Conservation (phyloP, 2,113 vertebrate species). For the Anguilla japonica region DNA sequence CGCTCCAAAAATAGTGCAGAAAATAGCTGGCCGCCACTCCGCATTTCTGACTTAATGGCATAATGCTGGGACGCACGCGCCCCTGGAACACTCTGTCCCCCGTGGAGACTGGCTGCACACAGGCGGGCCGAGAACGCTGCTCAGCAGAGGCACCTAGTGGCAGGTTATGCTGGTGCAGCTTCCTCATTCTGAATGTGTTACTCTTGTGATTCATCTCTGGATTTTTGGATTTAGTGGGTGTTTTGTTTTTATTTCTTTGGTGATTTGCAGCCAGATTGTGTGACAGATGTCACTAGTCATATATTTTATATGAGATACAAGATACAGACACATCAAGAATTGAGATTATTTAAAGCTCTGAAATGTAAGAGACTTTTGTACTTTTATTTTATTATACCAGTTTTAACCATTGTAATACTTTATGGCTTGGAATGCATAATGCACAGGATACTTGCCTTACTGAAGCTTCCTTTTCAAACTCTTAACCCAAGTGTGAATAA, state of each 20-base stretch:
- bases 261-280: neutral
- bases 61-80: conserved; percentile 10
- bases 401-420: no score
- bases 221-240: neutral
- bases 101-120: neutral
- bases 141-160: conserved; percentile 23
- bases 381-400: neutral
- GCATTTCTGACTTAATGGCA: conserved; percentile 35
- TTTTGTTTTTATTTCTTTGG: neutral
- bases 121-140: neutral
- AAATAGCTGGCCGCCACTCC: conserved; percentile 40
- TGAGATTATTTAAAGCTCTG: neutral
- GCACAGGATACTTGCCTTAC: no score
- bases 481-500: no score
- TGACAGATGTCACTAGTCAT: neutral
- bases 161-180: neutral
- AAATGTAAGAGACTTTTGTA: neutral
- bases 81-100: conserved; percentile 1
- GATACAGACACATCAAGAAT: neutral
- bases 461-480: no score
- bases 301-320: no score
- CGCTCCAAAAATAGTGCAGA: conserved; percentile 44
- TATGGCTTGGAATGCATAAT: no score
- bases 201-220: neutral
- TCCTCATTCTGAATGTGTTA: neutral